These are phyloP conservation scores for Aethes cnicana DNA, from an alignment of 2,888 invertebrate genomes.

Conservation along the genomic window DNA sequence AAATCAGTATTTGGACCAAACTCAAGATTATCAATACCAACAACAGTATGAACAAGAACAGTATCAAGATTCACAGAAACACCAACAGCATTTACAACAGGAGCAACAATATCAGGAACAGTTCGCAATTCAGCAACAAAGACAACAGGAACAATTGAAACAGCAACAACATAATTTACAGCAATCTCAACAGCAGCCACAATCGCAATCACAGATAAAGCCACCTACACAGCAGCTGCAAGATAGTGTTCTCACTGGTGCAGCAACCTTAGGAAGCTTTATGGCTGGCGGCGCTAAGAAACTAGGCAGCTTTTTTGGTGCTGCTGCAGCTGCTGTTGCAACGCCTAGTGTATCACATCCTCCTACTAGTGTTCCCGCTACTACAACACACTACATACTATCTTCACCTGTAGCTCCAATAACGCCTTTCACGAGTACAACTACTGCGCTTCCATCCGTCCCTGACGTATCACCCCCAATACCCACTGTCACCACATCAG, in stretches of 20 bases:
- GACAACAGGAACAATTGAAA: conserved; percentile 42
- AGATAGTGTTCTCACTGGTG: conserved; percentile 69
- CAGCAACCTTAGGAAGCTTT: conserved; percentile 74
- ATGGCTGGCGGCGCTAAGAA: conserved; percentile 79
- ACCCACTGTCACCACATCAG: conserved; percentile 61
- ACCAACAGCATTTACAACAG: conserved; percentile 41
- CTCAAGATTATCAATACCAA: conserved; percentile 42
- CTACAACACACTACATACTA: conserved; percentile 51
- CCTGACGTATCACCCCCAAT: conserved; percentile 64
- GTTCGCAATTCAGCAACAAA: conserved; percentile 44
- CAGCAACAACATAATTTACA: conserved; percentile 50
- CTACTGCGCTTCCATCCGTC: conserved; percentile 66
- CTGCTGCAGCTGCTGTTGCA: conserved; percentile 73
- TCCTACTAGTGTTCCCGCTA: conserved; percentile 41
- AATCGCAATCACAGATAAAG: conserved; percentile 62
- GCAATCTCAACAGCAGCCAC: conserved; percentile 53
- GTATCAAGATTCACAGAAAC: conserved; percentile 38
- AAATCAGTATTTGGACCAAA: conserved; percentile 40
- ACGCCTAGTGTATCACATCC: conserved; percentile 59
- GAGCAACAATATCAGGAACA: conserved; percentile 48
- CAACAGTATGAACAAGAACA: conserved; percentile 39
- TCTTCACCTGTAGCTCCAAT: conserved; percentile 57
- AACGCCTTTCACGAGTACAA: conserved; percentile 60
- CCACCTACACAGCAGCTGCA: conserved; percentile 70
- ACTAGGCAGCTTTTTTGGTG: conserved; percentile 75